These are phyloP conservation scores for Tetrao urogallus DNA, from an alignment of 2,113 vertebrate species.

Conservation along the genomic window DNA sequence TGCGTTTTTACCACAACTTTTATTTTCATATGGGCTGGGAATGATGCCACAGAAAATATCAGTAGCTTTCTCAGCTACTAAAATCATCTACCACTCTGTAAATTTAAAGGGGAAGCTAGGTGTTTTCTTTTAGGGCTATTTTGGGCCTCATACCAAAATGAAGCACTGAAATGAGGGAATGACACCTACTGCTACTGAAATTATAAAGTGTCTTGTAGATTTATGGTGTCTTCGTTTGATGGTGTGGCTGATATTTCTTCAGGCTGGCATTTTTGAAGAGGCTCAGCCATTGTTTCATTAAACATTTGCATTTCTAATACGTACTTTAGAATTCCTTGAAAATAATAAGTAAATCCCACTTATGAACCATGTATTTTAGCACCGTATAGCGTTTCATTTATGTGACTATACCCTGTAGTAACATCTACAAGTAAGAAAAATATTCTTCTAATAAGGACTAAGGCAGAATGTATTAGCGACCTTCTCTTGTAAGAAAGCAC, in stretches of 20 bases:
- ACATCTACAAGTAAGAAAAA: conserved; percentile 4
- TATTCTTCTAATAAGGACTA: neutral
- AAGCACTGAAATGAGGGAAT: conserved; percentile 2
- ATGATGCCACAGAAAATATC: conserved; percentile 39
- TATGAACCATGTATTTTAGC: neutral
- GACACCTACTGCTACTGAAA: conserved; percentile 3
- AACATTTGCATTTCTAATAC: neutral
- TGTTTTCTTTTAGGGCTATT: conserved; percentile 38
- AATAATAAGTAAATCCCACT: neutral
- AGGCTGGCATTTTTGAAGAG: conserved; percentile 37
- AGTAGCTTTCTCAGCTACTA: conserved; percentile 56
- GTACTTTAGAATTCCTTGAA: neutral
- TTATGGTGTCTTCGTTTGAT: neutral
- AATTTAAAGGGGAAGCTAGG: neutral
- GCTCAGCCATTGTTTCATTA: conserved; percentile 27
- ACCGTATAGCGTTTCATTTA: neutral
- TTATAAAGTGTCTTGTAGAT: neutral
- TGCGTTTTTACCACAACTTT: neutral
- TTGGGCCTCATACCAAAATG: neutral
- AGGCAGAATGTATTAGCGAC: neutral
- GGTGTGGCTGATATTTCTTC: conserved; percentile 34
- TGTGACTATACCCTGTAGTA: neutral
- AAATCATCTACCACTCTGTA: conserved; percentile 47
- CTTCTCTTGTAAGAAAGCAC: neutral
- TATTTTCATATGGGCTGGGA: conserved; percentile 44